Conservation (phyloP, 2,888 invertebrate species). For the Aphrophora alni region DNA sequence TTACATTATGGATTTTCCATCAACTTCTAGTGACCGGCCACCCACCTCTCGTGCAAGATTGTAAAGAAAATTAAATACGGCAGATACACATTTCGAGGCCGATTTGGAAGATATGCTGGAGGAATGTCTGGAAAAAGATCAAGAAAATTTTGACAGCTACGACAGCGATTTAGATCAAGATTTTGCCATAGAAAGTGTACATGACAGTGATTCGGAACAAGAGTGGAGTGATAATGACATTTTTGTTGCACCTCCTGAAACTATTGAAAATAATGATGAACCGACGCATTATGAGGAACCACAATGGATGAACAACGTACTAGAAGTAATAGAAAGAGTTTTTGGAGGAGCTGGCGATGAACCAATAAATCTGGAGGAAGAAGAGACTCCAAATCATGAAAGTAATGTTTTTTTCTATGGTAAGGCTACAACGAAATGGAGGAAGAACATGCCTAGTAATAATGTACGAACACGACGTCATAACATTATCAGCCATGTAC, state of each 20-base stretch:
- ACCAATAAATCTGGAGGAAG: too few relatives aligned
- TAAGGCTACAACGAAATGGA: too few relatives aligned
- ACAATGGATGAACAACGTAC: too few relatives aligned
- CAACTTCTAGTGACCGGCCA: too few relatives aligned
- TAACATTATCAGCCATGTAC: neutral
- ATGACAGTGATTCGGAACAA: slow-evolving; percentile 13
- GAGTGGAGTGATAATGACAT: slow-evolving; percentile 12
- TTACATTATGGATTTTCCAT: too few relatives aligned
- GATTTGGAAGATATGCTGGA: too few relatives aligned
- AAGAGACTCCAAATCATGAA: too few relatives aligned
- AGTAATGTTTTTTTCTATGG: neutral
- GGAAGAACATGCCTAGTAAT: neutral
- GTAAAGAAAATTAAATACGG: too few relatives aligned
- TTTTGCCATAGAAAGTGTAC: neutral
- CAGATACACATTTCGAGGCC: too few relatives aligned
- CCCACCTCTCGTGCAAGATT: too few relatives aligned
- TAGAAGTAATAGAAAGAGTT: neutral
- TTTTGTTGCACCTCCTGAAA: too few relatives aligned
- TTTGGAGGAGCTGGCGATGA: neutral
- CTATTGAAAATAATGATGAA: too few relatives aligned
- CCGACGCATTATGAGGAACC: neutral
- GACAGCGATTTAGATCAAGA: slow-evolving; percentile 14
- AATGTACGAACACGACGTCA: slow-evolving; percentile 12
- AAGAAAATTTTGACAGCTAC: neutral
- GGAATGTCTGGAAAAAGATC: neutral